A percentile compares a stretch with the other conserved stretches of the same genome.
Conservation (phyloP, 1,140 invertebrate species). For the Drosophila sechellia region DNA sequence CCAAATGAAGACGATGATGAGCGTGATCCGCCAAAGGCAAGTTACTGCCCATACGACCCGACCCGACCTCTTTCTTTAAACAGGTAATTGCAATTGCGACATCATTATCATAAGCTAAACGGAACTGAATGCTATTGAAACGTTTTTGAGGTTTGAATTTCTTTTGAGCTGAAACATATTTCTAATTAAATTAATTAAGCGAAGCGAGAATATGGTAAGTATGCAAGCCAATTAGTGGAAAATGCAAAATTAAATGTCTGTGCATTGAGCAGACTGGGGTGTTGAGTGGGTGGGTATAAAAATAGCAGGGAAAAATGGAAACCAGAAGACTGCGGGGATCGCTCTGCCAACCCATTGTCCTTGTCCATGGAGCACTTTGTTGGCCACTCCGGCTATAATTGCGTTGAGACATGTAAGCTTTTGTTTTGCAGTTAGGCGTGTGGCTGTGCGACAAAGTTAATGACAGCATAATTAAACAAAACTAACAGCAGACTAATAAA, state of each 20-base stretch:
- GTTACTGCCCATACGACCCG: constrained; percentile 1
- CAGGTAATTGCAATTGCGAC: constrained; percentile 28
- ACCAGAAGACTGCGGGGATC: constrained; percentile 2
- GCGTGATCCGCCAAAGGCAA: constrained; percentile 41
- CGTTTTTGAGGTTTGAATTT: constrained; percentile 46
- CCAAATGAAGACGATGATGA: constrained; percentile 35
- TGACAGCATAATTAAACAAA: constrained; percentile 83
- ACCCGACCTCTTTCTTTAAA: constrained; percentile 2
- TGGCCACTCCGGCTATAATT: constrained; percentile 62
- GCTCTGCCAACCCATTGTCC: constrained; percentile 24
- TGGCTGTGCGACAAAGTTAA: constrained; percentile 73
- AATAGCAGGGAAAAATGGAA: background rate
- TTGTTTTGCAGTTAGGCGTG: constrained; percentile 47
- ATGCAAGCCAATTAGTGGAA: constrained; percentile 78
- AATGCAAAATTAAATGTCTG: constrained; percentile 81
- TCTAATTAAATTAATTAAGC: constrained; percentile 82
- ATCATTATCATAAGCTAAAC: constrained; percentile 56
- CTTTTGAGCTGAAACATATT: constrained; percentile 75
- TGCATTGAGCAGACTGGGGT: constrained; percentile 6
- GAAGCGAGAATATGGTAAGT: constrained; percentile 66
- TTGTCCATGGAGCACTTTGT: constrained; percentile 40
- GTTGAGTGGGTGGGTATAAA: background rate
- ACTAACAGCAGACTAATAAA: constrained; percentile 81
- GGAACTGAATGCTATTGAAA: constrained; percentile 38
- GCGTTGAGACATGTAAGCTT: constrained; percentile 79